phyloP scores from a whole-genome alignment of 1,140 invertebrate species.

The Nebria ingens region DNA sequence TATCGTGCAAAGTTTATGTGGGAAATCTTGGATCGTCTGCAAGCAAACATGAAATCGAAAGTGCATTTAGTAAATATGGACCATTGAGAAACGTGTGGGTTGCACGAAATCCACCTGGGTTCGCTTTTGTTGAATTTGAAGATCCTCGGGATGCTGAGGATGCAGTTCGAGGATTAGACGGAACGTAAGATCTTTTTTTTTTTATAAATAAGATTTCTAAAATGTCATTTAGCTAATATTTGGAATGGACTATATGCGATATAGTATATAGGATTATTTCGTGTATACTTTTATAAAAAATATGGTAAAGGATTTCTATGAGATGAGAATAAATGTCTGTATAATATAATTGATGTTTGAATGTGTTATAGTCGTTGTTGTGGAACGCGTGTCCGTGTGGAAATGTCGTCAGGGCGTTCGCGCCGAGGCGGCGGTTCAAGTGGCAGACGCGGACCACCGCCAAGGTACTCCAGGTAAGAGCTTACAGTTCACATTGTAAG shows the following conservation, averaged over 20 bases:
- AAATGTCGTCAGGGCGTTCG: slow-evolving; percentile 79
- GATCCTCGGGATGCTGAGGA: slow-evolving; percentile 95
- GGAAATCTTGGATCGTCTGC: slow-evolving; percentile 89
- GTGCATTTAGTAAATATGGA: slow-evolving; percentile 89
- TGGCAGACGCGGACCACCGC: slow-evolving; percentile 37
- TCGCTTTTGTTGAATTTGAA: slow-evolving; percentile 98
- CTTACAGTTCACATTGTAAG: slow-evolving; percentile 9
- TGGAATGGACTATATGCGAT: not conserved
- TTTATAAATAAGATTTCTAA: slow-evolving; percentile 10
- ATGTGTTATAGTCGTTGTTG: slow-evolving; percentile 57
- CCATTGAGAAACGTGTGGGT: slow-evolving; percentile 96
- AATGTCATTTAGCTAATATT: not conserved
- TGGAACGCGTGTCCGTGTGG: slow-evolving; percentile 71
- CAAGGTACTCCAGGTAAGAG: slow-evolving; percentile 43
- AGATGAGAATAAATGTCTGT: not conserved
- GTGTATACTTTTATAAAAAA: not conserved
- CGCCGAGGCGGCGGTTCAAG: slow-evolving; percentile 53
- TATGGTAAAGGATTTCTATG: not conserved
- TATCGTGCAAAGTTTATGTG: slow-evolving; percentile 98
- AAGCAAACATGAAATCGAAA: slow-evolving; percentile 85
- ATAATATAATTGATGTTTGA: slow-evolving; percentile 16
- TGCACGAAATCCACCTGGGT: slow-evolving; percentile 85
- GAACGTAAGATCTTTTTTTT: slow-evolving; percentile 58
- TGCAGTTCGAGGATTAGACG: slow-evolving; percentile 88
- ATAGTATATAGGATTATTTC: not conserved